A percentile compares a stretch with the other conserved stretches of the same genome.
These are phyloP conservation scores for Molanna angustata DNA, from an alignment of 2,888 invertebrate genomes.

Conservation along the genomic window DNA sequence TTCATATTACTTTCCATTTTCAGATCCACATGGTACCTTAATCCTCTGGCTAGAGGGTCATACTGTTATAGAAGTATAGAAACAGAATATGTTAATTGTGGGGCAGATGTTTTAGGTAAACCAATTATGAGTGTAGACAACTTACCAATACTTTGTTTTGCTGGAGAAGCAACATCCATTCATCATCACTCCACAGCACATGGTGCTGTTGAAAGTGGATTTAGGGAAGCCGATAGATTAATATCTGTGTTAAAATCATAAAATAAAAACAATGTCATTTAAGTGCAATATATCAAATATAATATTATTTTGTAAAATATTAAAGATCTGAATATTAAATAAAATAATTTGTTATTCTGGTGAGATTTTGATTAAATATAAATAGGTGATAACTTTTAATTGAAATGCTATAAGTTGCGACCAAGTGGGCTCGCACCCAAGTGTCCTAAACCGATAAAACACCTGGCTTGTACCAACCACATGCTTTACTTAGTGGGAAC, in stretches of 20 bases:
- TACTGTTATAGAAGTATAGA: slow-evolving; percentile 62
- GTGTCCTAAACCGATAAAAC: too few species aligned
- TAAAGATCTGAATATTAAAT: too few species aligned
- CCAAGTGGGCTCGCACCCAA: too few species aligned
- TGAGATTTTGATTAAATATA: too few species aligned
- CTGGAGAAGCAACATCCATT: slow-evolving; percentile 66
- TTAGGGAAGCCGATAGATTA: slow-evolving; percentile 66
- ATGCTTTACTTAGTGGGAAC: too few species aligned
- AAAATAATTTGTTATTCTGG: too few species aligned
- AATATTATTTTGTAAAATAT: too few species aligned
- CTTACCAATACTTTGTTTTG: slow-evolving; percentile 60
- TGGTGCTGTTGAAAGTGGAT: slow-evolving; percentile 72
- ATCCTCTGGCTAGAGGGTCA: slow-evolving; percentile 60
- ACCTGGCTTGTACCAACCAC: too few species aligned
- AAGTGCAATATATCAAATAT: too few species aligned
- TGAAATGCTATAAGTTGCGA: too few species aligned
- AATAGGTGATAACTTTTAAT: too few species aligned
- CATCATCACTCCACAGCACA: slow-evolving; percentile 66
- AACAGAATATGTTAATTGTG: slow-evolving; percentile 54
- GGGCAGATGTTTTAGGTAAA: slow-evolving; percentile 53
- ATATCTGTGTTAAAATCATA: slow-evolving; percentile 38
- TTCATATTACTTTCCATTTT: slow-evolving; percentile 7
- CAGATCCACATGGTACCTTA: slow-evolving; percentile 64
- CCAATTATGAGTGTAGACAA: slow-evolving; percentile 47
- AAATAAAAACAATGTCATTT: too few species aligned